Evolutionary conservation across 1,140 invertebrate genomes (phyloP), one percentile per base, ranked within the genome.

Genomic region (Cryptotermes secundus): DNA sequence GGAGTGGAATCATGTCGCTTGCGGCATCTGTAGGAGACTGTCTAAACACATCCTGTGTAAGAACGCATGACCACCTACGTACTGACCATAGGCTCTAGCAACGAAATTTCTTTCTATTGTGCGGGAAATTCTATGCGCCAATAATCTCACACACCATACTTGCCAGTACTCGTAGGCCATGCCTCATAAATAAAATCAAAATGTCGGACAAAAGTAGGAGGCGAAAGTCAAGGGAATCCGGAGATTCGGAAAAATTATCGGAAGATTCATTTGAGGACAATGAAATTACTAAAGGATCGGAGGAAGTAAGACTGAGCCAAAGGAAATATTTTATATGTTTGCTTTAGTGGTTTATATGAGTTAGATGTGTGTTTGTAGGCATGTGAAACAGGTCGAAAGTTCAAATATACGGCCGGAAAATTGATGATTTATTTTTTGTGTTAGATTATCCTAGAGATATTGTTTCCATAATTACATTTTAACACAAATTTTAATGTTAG

Each of bases 241-340:
- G 81, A n/a, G 81, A 82, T 82, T 82, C 81, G 24, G 81, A 82
- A n/a, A 45, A 82, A 82, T 82, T 82, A 31, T 82, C 81, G 12
- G 81, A 82, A 82, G 81, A 82, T 31, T 82, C 81, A 31, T 82
- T 53, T n/a, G 81, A 82, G 36, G 81, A 82, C 26, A 82, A 82
- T 45, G 81, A 82, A 34, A 45, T 45, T 26, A 53, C 19, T 82
- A 82, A 82, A 82, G 81, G 81, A 82, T 82, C 81, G 31, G 81
- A 81, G n/a, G 81, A 42, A 36, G 81, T 81, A 81, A 31, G 81
- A n/a, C 42, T 81, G 19, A 42, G 38, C 42, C 3, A 19, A 26
- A 38, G 34, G 16, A 34, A 3, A 36, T 42, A 82, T 0, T 72
- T n/a, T 72, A 72, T n/a, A 72, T 31, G 3, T 31, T n/a, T 72